Percentiles rank a stretch among this genome's conserved stretches.
Conservation (phyloP, 1,140 invertebrate genomes). For the Lethrus apterus region DNA sequence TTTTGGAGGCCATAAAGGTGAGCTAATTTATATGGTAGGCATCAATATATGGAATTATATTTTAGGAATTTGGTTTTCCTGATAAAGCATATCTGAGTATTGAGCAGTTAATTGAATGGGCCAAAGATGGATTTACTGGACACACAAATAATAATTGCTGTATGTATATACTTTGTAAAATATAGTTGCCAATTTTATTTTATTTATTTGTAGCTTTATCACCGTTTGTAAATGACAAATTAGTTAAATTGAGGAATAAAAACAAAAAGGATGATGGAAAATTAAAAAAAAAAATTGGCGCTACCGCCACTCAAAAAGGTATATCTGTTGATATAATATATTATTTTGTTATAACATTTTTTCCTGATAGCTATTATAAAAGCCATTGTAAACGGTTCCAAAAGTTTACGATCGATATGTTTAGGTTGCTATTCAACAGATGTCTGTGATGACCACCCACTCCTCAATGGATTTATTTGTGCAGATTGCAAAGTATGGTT, state of each 20-base stretch:
- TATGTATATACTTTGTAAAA: no score
- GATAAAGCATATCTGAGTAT: neutral
- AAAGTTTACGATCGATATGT: neutral
- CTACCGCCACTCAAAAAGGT: conserved; percentile 1
- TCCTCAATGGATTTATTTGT: conserved; percentile 4
- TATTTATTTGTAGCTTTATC: no score
- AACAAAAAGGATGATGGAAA: neutral
- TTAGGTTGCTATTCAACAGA: conserved; percentile 3
- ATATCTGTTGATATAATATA: neutral
- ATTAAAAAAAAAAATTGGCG: conserved; percentile 2
- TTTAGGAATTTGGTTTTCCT: conserved; percentile 3
- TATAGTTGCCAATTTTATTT: no score
- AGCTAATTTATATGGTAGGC: neutral
- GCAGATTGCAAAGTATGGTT: conserved; percentile 3
- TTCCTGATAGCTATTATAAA: neutral
- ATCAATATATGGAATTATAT: no score
- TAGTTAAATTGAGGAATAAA: conserved; percentile 2
- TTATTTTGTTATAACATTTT: neutral
- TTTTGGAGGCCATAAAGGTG: conserved; percentile 5
- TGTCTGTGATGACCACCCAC: neutral
- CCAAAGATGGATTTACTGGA: neutral
- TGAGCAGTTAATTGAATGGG: neutral
- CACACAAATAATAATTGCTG: no score
- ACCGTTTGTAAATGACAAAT: no score
- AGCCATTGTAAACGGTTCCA: neutral